Percentiles rank a stretch among this genome's conserved stretches.
Evolutionary conservation across 2,797 vertebrate species (phyloP).

Genomic region (Danio albolineatus): DNA sequence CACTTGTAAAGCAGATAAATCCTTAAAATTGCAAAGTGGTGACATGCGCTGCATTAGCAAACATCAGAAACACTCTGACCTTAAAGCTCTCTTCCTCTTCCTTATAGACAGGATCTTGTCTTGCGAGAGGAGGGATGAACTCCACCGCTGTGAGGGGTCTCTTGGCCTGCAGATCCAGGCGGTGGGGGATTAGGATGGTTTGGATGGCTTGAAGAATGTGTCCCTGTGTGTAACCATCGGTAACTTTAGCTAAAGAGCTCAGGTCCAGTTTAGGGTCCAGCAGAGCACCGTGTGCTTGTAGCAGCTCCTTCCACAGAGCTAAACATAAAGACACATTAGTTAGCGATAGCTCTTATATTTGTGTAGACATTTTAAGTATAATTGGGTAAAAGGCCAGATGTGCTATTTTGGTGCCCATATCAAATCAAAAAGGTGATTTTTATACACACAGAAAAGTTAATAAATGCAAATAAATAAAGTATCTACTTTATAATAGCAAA

Average conservation of each 20-base stretch:
- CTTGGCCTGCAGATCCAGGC: slow-evolving; percentile 71
- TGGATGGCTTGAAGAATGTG: slow-evolving; percentile 71
- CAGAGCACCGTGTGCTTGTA: slow-evolving; percentile 67
- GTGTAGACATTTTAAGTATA: too few relatives aligned
- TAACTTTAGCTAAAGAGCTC: slow-evolving; percentile 82
- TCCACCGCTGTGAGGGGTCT: slow-evolving; percentile 77
- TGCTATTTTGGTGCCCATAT: too few relatives aligned
- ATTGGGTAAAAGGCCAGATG: too few relatives aligned
- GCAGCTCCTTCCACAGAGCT: slow-evolving; percentile 83
- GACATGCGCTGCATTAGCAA: not conserved
- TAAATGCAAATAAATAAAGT: too few relatives aligned
- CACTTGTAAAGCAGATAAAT: too few relatives aligned
- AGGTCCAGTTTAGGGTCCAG: slow-evolving; percentile 72
- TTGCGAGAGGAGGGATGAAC: slow-evolving; percentile 76
- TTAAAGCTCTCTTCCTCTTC: slow-evolving; percentile 84
- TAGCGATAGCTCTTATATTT: not conserved
- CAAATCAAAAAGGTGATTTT: too few relatives aligned
- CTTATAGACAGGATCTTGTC: slow-evolving; percentile 79
- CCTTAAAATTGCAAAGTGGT: too few relatives aligned
- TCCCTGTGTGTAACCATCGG: slow-evolving; percentile 84
- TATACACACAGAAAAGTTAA: too few relatives aligned
- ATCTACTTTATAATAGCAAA: too few relatives aligned
- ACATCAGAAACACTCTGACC: slow-evolving; percentile 68
- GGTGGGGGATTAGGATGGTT: slow-evolving; percentile 73
- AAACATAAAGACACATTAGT: slow-evolving; percentile 14